Conservation (phyloP, 2,888 invertebrate genomes). For the Urechis unicinctus region DNA sequence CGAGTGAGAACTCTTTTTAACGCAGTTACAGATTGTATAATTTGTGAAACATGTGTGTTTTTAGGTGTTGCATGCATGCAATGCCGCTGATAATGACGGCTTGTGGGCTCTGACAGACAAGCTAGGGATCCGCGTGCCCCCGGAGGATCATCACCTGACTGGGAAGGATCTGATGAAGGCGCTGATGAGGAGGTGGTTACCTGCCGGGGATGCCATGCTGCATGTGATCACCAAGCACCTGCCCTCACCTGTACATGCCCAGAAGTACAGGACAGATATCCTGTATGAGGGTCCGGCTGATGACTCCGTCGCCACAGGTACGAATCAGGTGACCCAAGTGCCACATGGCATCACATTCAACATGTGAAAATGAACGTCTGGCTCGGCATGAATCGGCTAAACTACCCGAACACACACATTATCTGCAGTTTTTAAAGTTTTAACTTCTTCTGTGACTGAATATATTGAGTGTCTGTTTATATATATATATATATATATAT, state of each 20-base stretch:
- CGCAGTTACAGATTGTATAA: too few species aligned
- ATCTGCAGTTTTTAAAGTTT: neutral
- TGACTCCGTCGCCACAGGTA: slow-evolving; percentile 20
- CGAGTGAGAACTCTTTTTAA: too few species aligned
- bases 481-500: too few species aligned
- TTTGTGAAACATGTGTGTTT: too few species aligned
- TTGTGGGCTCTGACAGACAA: slow-evolving; percentile 3
- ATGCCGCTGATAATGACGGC: slow-evolving; percentile 2
- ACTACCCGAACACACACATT: neutral
- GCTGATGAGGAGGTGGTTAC: slow-evolving; percentile 23
- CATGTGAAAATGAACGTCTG: too few species aligned
- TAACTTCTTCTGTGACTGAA: too few species aligned
- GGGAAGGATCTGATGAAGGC: slow-evolving; percentile 12
- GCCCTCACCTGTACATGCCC: slow-evolving; percentile 22
- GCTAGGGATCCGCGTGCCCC: slow-evolving; percentile 9
- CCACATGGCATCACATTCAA: too few species aligned
- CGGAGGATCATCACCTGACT: slow-evolving; percentile 9
- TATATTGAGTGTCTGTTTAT: too few species aligned
- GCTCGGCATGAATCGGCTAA: too few species aligned
- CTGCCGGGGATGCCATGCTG: slow-evolving; percentile 24
- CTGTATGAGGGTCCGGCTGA: slow-evolving; percentile 26
- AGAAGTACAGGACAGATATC: slow-evolving; percentile 21
- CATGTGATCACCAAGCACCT: slow-evolving; percentile 22
- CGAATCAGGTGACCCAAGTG: too few species aligned
- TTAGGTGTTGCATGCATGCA: slow-evolving; percentile 4